A percentile compares a stretch with the other conserved stretches of the same genome.
phyloP scores from a whole-genome alignment of 2,797 vertebrate species.

The Sebastes kiyomatsui region DNA sequence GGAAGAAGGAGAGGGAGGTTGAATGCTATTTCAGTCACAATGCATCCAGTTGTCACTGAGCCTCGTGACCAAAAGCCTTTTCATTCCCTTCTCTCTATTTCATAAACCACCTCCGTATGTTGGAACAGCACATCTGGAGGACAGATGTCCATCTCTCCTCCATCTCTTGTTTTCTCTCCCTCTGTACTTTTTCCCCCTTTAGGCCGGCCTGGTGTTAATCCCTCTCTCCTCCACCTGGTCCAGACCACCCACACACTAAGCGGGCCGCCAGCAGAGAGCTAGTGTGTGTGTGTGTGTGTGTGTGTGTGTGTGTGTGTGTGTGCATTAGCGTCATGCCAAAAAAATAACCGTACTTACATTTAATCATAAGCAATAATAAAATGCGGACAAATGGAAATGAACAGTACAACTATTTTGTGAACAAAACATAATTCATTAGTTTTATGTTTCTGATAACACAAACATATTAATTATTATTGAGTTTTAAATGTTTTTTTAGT shows the following conservation, averaged over 20 bases:
- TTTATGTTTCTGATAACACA: not conserved
- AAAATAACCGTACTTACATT: not conserved
- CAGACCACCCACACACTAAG: constrained; percentile 80
- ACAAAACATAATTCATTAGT: not conserved
- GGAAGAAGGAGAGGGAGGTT: constrained; percentile 2
- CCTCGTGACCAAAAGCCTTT: constrained; percentile 52
- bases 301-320: not conserved
- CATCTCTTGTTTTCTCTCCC: constrained; percentile 52
- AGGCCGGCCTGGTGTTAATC: constrained; percentile 76
- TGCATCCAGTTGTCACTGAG: constrained; percentile 53
- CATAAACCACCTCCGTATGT: constrained; percentile 54
- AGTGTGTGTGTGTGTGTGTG: constrained; percentile 14
- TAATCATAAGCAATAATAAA: not conserved
- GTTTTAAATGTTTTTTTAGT: no score
- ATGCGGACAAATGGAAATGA: not conserved
- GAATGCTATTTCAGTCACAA: constrained; percentile 52
- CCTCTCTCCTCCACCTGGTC: constrained; percentile 75
- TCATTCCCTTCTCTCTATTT: constrained; percentile 53
- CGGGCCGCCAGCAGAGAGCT: constrained; percentile 65
- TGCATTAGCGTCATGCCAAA: not conserved
- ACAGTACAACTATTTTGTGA: not conserved
- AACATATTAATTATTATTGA: no score
- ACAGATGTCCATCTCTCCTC: constrained; percentile 75
- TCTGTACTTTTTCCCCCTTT: constrained; percentile 47
- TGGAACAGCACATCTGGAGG: constrained; percentile 74